Percentiles rank a stretch among this genome's conserved stretches.
Conservation (phyloP, 2,797 vertebrate species). For the Dicrostonyx torquatus region DNA sequence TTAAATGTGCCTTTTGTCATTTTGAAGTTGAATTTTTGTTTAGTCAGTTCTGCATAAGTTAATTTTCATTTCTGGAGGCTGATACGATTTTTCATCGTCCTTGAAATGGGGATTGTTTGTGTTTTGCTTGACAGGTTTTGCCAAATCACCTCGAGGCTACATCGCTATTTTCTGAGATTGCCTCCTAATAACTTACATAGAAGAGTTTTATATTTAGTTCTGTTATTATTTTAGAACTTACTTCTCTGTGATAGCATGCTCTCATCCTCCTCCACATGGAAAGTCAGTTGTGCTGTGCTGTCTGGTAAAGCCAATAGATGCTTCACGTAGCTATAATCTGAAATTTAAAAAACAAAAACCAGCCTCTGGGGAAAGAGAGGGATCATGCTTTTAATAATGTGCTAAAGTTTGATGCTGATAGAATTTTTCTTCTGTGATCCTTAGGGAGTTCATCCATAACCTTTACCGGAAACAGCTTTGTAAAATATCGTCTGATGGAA, state of each 20-base stretch:
- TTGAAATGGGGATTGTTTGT: neutral
- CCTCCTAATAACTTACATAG: conserved; percentile 26
- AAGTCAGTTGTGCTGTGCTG: neutral
- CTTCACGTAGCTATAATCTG: neutral
- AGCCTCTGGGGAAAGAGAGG: neutral
- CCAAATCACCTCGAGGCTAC: neutral
- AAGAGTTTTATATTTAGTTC: neutral
- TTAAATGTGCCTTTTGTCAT: neutral
- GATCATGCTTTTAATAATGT: neutral
- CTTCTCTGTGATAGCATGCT: neutral
- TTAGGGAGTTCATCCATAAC: conserved; percentile 92
- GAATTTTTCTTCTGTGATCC: conserved; percentile 65
- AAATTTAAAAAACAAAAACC: neutral
- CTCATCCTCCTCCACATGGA: neutral
- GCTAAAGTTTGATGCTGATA: neutral
- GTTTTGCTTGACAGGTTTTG: conserved; percentile 6
- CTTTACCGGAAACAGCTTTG: conserved; percentile 94
- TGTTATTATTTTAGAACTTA: conserved; percentile 12
- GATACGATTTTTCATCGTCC: neutral
- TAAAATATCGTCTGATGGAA: conserved; percentile 95
- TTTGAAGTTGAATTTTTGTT: conserved; percentile 56
- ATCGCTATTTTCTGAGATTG: conserved; percentile 26
- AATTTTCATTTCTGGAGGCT: neutral
- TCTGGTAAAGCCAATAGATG: conserved; percentile 34
- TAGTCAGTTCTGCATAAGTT: neutral